Percentiles rank a stretch among this genome's conserved stretches.
Evolutionary conservation across 2,888 invertebrate genomes (phyloP).

Genomic region (Macrosoma leucophasiata): DNA sequence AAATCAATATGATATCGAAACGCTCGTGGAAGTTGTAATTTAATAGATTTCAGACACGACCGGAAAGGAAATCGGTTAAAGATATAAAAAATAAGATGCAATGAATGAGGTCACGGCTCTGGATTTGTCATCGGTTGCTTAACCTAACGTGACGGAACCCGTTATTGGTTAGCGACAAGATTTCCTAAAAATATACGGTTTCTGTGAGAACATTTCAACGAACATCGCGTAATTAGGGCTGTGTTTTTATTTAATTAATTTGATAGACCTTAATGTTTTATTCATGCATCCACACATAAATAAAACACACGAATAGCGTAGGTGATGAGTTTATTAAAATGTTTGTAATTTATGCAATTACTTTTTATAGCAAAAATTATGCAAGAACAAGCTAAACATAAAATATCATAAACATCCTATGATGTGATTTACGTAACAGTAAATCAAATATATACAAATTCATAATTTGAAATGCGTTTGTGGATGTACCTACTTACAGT

Average conservation of each 20-base stretch:
- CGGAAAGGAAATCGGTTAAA: slow-evolving; percentile 60
- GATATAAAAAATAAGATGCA: slow-evolving; percentile 51
- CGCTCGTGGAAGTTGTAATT: slow-evolving; percentile 55
- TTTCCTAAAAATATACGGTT: too few species aligned
- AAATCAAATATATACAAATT: background rate
- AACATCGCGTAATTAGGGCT: too few species aligned
- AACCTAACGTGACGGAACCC: slow-evolving; percentile 3
- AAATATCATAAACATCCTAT: background rate
- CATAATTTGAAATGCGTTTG: too few species aligned
- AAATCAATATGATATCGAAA: slow-evolving; percentile 50
- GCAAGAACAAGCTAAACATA: background rate
- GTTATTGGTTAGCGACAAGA: slow-evolving; percentile 2
- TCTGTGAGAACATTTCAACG: too few species aligned
- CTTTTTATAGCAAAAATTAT: slow-evolving; percentile 1
- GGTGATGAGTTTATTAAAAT: background rate
- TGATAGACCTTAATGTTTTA: too few species aligned
- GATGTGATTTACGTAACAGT: background rate
- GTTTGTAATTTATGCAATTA: background rate
- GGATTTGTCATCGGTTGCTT: slow-evolving; percentile 34
- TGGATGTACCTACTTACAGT: too few species aligned
- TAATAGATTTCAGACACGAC: slow-evolving; percentile 53
- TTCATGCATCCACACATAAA: too few species aligned
- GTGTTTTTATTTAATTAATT: too few species aligned
- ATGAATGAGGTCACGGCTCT: slow-evolving; percentile 53
- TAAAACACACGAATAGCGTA: too few species aligned